Percentiles rank a stretch among this genome's conserved stretches.
Evolutionary conservation across 2,113 vertebrate genomes (phyloP).

Genomic region (Strix aluco): DNA sequence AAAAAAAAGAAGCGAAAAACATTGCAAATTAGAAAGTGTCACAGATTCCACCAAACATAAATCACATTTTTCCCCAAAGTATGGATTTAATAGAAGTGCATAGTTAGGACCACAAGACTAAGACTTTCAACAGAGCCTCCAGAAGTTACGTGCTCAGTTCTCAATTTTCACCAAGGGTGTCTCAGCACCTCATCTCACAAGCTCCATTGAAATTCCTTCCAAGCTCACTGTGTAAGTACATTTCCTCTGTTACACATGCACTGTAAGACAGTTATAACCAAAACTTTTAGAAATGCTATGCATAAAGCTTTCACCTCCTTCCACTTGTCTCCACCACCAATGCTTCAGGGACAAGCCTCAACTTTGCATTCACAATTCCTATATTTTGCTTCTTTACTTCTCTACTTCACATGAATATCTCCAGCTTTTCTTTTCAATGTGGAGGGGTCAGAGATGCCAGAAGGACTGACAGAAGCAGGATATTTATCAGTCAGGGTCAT

Average conservation of each 20-base stretch:
- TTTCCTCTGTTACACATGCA: not conserved
- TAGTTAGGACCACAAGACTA: not conserved
- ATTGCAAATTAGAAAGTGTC: slow-evolving; percentile 1
- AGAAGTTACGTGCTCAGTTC: not conserved
- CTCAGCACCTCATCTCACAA: not conserved
- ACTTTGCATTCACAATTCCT: not conserved
- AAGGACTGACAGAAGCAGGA: not conserved
- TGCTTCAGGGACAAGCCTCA: not conserved
- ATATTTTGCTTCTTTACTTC: not conserved
- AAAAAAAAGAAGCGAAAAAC: not conserved
- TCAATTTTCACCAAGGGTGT: not conserved
- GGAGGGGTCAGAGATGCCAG: not conserved
- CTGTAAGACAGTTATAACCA: not conserved
- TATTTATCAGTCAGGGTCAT: not conserved
- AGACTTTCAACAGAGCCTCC: not conserved
- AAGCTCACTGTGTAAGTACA: not conserved
- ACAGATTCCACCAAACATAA: not conserved
- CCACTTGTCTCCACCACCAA: not conserved
- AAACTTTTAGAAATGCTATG: not conserved
- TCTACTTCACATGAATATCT: not conserved
- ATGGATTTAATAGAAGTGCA: not conserved
- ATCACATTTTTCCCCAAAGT: not conserved
- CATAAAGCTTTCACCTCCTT: not conserved
- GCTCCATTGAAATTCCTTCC: not conserved
- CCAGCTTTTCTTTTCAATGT: not conserved